Evolutionary conservation across 1,140 invertebrate genomes (phyloP), one percentile per base, ranked within the genome.

Genomic region (Oryctes rhinoceros): DNA sequence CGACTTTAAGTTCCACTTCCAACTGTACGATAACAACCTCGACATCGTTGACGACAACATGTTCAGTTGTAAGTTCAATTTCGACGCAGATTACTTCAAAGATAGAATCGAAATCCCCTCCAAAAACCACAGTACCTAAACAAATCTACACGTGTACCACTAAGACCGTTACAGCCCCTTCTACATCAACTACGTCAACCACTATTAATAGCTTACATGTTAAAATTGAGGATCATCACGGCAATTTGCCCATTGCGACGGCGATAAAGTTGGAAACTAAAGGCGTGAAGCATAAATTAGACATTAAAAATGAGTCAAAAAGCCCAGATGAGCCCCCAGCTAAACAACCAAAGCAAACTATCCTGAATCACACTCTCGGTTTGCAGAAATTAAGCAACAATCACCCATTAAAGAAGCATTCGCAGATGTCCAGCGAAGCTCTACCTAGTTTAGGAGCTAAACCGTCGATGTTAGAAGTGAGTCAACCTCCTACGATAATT

Each of bases 351-450:
- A 84, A 86, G 82, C 82, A 80, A 18, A 85, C 83, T 3, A 85
- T 85, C 39, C 78, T 84, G 18, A 87, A 86, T 62, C 85, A 87
- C 74, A 82, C 83, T 10, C 76, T 85, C n/a, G 87, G 84, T 11
- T 83, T 90, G 4, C 87, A 88, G 62, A 88, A 89, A 81, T 80
- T 89, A 7, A 87, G 89, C 0, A 88, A 85, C 53, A 89, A 87
- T 81, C 85, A 85, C 47, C 86, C 86, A 0, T 78, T 87, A 67
- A 87, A 87, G 78, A 86, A 83, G 67, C 85, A 86, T 77, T 84
- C 85, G 20, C 83, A 85, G 75, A n/a, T 84, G 77, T 53, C 76
- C 13, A 81, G 37, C 20, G 76, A 79, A 5, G 15, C 49, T 2
- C 4, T 24, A 62, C 35, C 76, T 18, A 4, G 15, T 48, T 35